Percentiles rank a stretch among this genome's conserved stretches.
These are phyloP conservation scores for Nylanderia fulva DNA, from an alignment of 1,140 invertebrate species.

Conservation along the genomic window DNA sequence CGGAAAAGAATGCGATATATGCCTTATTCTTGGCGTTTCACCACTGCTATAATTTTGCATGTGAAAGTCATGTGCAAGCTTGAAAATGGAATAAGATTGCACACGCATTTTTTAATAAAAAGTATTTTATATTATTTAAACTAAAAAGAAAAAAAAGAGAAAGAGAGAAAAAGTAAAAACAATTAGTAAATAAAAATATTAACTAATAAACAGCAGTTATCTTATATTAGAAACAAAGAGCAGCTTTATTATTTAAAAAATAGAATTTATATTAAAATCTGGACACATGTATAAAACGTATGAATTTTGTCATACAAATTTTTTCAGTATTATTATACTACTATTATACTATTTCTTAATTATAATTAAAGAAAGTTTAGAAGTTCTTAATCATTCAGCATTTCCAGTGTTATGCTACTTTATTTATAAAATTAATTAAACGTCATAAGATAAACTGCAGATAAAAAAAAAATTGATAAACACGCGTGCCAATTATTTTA, in stretches of 20 bases:
- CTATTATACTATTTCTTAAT: conserved; percentile 5
- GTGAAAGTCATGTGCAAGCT: conserved; percentile 19
- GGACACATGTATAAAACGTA: no score
- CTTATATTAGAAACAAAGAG: no score
- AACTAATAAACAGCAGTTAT: neutral
- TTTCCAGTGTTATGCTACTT: neutral
- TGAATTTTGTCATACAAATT: no score
- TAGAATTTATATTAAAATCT: neutral
- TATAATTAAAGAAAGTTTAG: neutral
- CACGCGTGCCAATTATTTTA: neutral
- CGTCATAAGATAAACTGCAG: neutral
- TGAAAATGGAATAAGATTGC: neutral
- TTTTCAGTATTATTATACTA: conserved; percentile 16
- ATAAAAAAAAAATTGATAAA: conserved; percentile 22
- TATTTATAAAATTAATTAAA: neutral
- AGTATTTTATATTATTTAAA: neutral
- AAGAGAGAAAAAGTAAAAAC: neutral
- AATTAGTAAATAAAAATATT: conserved; percentile 5
- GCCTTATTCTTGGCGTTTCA: neutral
- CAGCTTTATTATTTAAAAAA: neutral
- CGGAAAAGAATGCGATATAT: conserved; percentile 20
- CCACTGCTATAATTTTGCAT: neutral
- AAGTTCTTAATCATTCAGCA: neutral
- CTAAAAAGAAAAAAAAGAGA: neutral
- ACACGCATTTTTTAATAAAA: no score